Base-by-base conservation (phyloP, 1,140 invertebrate genomes). In the Orchesella cincta region DNA sequence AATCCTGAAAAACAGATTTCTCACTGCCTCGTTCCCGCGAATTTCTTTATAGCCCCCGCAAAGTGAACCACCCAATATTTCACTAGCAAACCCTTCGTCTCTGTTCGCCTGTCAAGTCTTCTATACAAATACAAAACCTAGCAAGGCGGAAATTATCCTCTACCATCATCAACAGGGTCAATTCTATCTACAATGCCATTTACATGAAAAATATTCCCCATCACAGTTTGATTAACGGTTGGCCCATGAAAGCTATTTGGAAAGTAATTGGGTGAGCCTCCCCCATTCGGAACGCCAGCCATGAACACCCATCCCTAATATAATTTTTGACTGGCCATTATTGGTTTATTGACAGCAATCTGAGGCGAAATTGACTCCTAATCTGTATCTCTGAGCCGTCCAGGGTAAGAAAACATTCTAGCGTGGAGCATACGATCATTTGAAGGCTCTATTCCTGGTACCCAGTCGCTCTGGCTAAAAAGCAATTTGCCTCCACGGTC, bases 401-500 rank as follows among this genome's bases (percentile, higher is more conserved):
- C 91, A 18, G 85, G 85, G 83, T 91, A 91, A 1, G 89, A 87
- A 83, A 90, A 91, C 36, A 91, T 83, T 74, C 90, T 87, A 54
- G 88, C 90, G 86, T 88, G 87, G 67, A 91, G 84, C 90, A 91
- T 90, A 83, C 90, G 90, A 81, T 91, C 90, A 1, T 89, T 89
- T 39, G 85, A 86, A 57, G 87, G 83, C 79, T 89, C 83, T 76
- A 91, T 88, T 31, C 67, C 67, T 5, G 67, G 67, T 14, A 71
- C 71, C 67, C 67, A 71, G 2, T 34, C 34, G 3, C 18, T 3
- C 67, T 3, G 67, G 31, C 5, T 18, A 3, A 23, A 71, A 71
- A 8, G 67, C 67, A 31, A 29, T 5, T 36, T 34, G 29, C 23
- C n/a, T 71, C 67, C 3, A 71, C 29, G 78, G 18, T 71, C 29